phyloP scores from a whole-genome alignment of 2,797 vertebrate species.

The Threskiornis aethiopicus region DNA sequence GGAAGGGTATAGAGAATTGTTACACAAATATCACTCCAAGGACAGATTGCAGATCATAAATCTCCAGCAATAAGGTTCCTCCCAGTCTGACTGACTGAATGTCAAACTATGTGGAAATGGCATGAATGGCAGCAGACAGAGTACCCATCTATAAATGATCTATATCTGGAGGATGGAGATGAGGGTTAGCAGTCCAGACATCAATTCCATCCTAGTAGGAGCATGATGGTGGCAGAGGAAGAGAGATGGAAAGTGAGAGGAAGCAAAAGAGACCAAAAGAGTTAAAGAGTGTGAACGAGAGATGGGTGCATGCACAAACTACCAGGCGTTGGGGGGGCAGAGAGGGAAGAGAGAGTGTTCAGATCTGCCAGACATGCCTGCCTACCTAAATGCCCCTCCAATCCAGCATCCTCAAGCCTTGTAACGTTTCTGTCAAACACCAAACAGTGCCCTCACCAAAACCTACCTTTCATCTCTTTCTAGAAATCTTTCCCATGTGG shows the following conservation, averaged over 20 bases:
- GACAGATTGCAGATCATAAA: not conserved
- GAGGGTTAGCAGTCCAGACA: not conserved
- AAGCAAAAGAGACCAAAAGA: not conserved
- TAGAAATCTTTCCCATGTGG: not conserved
- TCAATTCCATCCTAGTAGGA: not conserved
- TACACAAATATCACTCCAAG: not conserved
- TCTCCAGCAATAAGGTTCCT: not conserved
- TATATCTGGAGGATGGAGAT: not conserved
- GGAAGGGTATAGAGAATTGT: not conserved
- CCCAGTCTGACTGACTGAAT: not conserved
- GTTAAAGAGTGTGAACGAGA: not conserved
- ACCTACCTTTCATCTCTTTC: not conserved
- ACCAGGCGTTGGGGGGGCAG: fast-evolving
- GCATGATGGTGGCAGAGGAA: not conserved
- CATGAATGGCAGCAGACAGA: not conserved
- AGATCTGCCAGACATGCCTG: not conserved
- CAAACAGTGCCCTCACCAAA: not conserved
- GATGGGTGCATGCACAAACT: not conserved
- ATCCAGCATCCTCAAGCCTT: not conserved
- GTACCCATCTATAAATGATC: not conserved
- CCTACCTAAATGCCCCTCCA: not conserved
- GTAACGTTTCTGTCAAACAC: not conserved
- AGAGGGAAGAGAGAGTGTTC: not conserved
- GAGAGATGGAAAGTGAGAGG: not conserved
- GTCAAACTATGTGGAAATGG: not conserved